Base-by-base conservation (phyloP, 2,888 invertebrate genomes). In the Arrhopalites spinosus region DNA sequence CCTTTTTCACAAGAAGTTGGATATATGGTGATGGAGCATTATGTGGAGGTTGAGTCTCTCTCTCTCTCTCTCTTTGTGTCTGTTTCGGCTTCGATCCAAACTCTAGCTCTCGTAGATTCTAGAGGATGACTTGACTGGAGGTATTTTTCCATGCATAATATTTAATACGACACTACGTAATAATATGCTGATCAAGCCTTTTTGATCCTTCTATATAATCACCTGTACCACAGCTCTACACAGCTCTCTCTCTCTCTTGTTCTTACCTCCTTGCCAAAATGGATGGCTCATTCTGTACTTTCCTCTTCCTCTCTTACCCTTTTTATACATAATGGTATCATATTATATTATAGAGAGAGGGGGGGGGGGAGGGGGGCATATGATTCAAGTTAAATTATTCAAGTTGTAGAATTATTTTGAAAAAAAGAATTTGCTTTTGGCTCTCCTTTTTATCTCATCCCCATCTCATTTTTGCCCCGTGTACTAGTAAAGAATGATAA, bases 121-220 rank as follows among this genome's bases (percentile, higher is more conserved):
- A n/a, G n/a, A n/a, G n/a, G n/a, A n/a, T n/a, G n/a, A n/a, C 20
- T 29, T 29, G 23, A 13, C 20, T 36, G 3, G 36, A 36, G 36
- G 36, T 36, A 36, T 36, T n/a, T n/a, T 30, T 29, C 64, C 30
- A 27, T 64, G 64, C 29, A 29, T 64, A 64, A 64, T 64, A 64
- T 30, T 64, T n/a, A 25, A 64, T 29, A 64, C 27, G 13, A 7
- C 27, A 13, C 25, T 27, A 61, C 13, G 25, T 61, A 61, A 66
- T 66, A 66, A 43, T 66, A 66, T 66, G 66, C 66, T 66, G 66
- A 66, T 66, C 66, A 43, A 66, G 45, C 43, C 66, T 66, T 66
- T n/a, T 66, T 66, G 45, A 66, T 66, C 66, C 66, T 20, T 20
- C 11, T 13, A 61, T 20, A 27, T 61, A 36, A 36, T 36, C 36